Base-by-base conservation (phyloP, 2,113 vertebrate species). In the Sebastes fasciatus region DNA sequence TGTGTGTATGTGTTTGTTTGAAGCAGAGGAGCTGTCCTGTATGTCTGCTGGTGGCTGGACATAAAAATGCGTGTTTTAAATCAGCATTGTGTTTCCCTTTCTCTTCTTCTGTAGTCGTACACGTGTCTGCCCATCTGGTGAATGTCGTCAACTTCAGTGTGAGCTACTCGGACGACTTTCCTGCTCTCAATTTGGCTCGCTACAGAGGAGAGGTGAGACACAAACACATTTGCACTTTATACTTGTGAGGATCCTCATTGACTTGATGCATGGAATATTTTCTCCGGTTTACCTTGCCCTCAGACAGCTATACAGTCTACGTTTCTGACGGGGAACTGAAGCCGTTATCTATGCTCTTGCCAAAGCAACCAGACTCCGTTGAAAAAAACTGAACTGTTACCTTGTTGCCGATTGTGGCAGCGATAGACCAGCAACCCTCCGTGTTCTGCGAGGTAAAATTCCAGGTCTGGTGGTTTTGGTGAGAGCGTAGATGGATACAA, bases 41-140 rank as follows among this genome's bases (percentile, higher is more conserved):
- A 42, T 76, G 14, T 46, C 16, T 75, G 45, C 21, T 34, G 14
- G 8, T 68, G 51, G 71, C 8, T 68, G 9, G 49, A 60, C 67
- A 17, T 48, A 40, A 23, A 72, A 4, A 17, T 14, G 51, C 51
- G 40, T 73, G 61, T 75, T 83, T 69, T 43, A 16, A 46, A 52
- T 85, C 67, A 79, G 17, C 58, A 17, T 40, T 63, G 34, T 19
- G 42, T 70, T 26, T 67, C 8, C 51, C 80, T 88, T 2, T 82
- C 60, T 85, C 11, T 52, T 7, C 13, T 84, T 42, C 78, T 84
- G 4, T 64, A 99, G 98, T 96, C 26, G 86, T 99, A n/a, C 98
- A 99, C 13, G 98, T 99, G 85, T 96, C 96, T 64, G 98, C 98
- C 86, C 98, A 99, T 82, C 91, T 99, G 91, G 94, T 96, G 65